Evolutionary conservation across 2,888 invertebrate genomes (phyloP).

Genomic region (Oscheius myriophilus): DNA sequence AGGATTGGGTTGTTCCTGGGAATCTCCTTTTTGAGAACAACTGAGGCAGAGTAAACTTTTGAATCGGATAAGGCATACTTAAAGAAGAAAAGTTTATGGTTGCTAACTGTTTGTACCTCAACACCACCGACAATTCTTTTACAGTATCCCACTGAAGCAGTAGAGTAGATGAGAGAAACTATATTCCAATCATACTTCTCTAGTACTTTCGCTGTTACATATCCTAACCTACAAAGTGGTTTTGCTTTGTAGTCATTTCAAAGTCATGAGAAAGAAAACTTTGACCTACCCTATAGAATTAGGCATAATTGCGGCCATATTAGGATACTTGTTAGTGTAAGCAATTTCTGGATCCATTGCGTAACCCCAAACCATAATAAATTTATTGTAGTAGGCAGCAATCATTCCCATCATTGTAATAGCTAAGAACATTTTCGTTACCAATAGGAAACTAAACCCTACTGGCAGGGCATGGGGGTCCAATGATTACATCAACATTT

Average conservation of each 20-base stretch:
- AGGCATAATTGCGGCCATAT: slow-evolving; percentile 32
- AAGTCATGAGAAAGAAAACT: no score
- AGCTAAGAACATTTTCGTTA: no score
- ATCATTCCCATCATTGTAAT: slow-evolving; percentile 36
- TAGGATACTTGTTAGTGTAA: slow-evolving; percentile 36
- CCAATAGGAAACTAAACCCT: no score
- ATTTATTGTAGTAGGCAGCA: slow-evolving; percentile 35
- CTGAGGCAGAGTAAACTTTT: not conserved
- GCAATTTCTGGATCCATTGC: slow-evolving; percentile 35
- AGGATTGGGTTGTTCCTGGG: not conserved
- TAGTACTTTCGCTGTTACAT: slow-evolving; percentile 29
- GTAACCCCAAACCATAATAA: slow-evolving; percentile 44
- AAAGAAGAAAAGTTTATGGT: not conserved
- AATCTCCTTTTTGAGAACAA: slow-evolving; percentile 20
- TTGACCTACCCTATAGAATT: slow-evolving; percentile 30
- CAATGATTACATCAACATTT: slow-evolving; percentile 56
- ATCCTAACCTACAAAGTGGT: slow-evolving; percentile 36
- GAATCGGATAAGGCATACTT: slow-evolving; percentile 19
- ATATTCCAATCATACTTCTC: slow-evolving; percentile 32
- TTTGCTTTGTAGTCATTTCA: no score
- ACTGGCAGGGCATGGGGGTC: slow-evolving; percentile 52
- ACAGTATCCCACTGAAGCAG: slow-evolving; percentile 37
- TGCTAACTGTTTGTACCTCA: slow-evolving; percentile 17
- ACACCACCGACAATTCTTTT: slow-evolving; percentile 35
- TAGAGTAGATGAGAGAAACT: slow-evolving; percentile 35